A percentile compares a stretch with the other conserved stretches of the same genome.
These are phyloP conservation scores for Pterocles gutturalis DNA, from an alignment of 2,113 vertebrate genomes.

Conservation along the genomic window DNA sequence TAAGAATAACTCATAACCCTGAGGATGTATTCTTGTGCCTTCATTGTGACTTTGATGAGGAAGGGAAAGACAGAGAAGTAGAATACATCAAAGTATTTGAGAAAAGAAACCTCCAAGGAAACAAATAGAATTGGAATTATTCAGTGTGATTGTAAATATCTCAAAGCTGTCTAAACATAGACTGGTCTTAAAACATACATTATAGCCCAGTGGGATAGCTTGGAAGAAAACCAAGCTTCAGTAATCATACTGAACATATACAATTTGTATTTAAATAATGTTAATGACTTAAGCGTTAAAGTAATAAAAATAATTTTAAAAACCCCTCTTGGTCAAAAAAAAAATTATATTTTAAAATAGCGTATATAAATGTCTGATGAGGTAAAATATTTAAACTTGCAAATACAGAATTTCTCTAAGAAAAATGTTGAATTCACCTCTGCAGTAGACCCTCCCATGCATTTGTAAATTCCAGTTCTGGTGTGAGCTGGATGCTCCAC, in stretches of 20 bases:
- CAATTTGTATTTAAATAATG: not conserved
- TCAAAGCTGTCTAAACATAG: not conserved
- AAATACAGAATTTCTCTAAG: not conserved
- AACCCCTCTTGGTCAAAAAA: not conserved
- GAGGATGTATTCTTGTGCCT: constrained; percentile 22
- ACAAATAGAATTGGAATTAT: constrained; percentile 16
- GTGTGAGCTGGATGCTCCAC: not conserved
- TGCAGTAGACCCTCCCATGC: rapidly evolving
- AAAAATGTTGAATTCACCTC: not conserved
- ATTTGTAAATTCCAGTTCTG: not conserved
- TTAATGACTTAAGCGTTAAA: not conserved
- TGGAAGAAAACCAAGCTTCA: constrained; percentile 17
- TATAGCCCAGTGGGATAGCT: not conserved
- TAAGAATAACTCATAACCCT: constrained; percentile 38
- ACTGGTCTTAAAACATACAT: not conserved
- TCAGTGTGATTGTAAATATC: not conserved
- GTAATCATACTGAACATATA: not conserved
- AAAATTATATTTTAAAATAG: not conserved
- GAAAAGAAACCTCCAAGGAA: constrained; percentile 36
- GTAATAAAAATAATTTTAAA: not conserved
- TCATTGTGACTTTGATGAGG: constrained; percentile 29
- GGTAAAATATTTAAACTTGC: not conserved
- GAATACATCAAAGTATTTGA: constrained; percentile 31
- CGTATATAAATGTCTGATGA: not conserved
- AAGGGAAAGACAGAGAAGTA: not conserved